A percentile compares a stretch with the other conserved stretches of the same genome.
These are phyloP conservation scores for Cygnus buccinator DNA, from an alignment of 2,113 vertebrate species.

Conservation along the genomic window DNA sequence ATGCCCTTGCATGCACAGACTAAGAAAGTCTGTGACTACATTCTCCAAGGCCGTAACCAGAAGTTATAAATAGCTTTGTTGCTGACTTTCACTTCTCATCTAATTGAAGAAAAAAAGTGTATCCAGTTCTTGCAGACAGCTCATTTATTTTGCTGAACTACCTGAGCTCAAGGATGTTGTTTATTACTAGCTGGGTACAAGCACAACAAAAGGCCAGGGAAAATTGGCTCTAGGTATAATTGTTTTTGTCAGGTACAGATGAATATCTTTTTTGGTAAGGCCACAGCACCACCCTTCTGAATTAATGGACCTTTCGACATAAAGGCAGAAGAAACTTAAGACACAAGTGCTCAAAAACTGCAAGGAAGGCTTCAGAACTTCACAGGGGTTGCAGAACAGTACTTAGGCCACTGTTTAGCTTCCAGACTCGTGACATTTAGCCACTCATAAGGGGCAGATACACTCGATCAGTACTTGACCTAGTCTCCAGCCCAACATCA, in stretches of 20 bases:
- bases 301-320: background rate
- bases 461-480: too few relatives aligned
- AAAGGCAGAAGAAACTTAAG: background rate
- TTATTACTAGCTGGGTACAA: background rate
- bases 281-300: background rate
- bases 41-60: constrained; percentile 4
- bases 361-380: background rate
- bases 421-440: background rate
- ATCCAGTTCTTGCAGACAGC: background rate
- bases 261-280: background rate
- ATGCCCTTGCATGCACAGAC: background rate
- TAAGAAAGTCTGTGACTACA: background rate
- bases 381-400: background rate
- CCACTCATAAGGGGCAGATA: background rate
- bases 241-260: background rate
- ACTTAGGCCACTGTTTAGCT: background rate
- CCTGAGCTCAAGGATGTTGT: background rate
- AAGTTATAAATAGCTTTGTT: background rate
- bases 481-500: background rate
- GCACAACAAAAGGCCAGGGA: background rate
- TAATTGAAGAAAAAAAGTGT: background rate
- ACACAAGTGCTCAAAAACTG: background rate
- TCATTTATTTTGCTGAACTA: background rate
- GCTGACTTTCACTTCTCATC: background rate
- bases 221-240: background rate